phyloP scores from a whole-genome alignment of 2,888 invertebrate genomes.

The Scrobipalpa atriplicella region DNA sequence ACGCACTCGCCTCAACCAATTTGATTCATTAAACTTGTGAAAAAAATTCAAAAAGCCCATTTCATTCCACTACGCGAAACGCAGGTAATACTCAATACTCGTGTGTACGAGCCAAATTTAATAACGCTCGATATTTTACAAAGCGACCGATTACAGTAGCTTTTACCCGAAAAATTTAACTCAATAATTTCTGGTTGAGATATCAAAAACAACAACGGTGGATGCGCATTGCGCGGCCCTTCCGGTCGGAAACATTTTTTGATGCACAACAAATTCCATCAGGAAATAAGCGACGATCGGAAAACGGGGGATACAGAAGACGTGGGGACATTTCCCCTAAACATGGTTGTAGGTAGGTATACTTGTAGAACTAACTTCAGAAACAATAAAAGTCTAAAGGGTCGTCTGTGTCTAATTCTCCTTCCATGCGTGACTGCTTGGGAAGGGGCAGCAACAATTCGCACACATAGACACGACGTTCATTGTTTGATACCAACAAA shows the following conservation, averaged over 20 bases:
- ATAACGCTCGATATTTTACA: conserved; percentile 27
- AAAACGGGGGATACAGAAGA: conserved; percentile 38
- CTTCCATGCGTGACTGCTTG: conserved; percentile 12
- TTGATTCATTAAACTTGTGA: conserved; percentile 17
- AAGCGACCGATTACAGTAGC: conserved; percentile 29
- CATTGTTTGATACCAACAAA: not conserved
- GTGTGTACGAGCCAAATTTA: conserved; percentile 26
- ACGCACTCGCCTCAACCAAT: conserved; percentile 17
- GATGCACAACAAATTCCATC: conserved; percentile 57
- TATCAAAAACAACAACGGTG: conserved; percentile 44
- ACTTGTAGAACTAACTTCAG: not conserved
- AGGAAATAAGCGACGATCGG: conserved; percentile 46
- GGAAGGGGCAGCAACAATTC: not conserved
- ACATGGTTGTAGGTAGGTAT: conserved; percentile 11
- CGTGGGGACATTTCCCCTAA: conserved; percentile 35
- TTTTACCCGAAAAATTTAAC: conserved; percentile 40
- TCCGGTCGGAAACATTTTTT: conserved; percentile 53
- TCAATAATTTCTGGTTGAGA: conserved; percentile 53
- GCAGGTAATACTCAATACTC: conserved; percentile 21
- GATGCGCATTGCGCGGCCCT: conserved; percentile 1
- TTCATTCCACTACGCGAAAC: conserved; percentile 19
- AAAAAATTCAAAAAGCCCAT: conserved; percentile 3
- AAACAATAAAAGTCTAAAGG: conserved; percentile 21
- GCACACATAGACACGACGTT: not conserved
- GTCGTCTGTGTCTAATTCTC: conserved; percentile 16